Base-by-base conservation (phyloP, 2,888 invertebrate genomes). In the Thecophora atra region DNA sequence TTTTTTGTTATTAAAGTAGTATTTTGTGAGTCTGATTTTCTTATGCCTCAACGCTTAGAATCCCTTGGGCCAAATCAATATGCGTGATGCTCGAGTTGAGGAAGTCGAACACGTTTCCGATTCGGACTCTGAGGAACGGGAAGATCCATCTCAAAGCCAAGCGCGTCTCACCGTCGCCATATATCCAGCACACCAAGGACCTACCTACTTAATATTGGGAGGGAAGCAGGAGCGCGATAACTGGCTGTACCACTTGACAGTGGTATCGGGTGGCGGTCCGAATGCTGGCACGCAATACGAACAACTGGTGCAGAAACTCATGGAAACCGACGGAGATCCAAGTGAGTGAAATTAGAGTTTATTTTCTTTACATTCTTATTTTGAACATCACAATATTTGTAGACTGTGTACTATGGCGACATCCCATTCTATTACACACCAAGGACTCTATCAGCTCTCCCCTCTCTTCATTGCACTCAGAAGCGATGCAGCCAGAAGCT, bases 221-320 rank as follows among this genome's bases (percentile, higher is more conserved):
- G 92, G 93, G 77, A 97, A 97, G 84, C 96, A 96, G 74, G 98
- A 98, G 85, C 97, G 97, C 86, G 98, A 96, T 83, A 91, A 92
- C 76, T 94, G 94, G 93, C 83, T 94, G 72, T 94, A 94, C 82
- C 93, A 94, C 81, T 85, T 94, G 75, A 97, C 97, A 0, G 95
- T 98, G 15, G 98, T 98, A 0, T 96, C 97, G 71, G 97, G 97
- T 4, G 96, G 95, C 6, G 94, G 95, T 0, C 92, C 94, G 5
- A 94, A 93, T 82, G 94, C 93, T 56, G 98, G 98, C 66, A 98
- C 98, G 0, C 96, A 97, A 84, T 98, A 96, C 85, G 99, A 99
- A 84, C 97, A 98, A 83, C 89, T 98, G 19, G 92, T 98, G 58
- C 97, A 98, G 86, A 96, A 97, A 85, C 89, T 99, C 44, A 97